phyloP scores from a whole-genome alignment of 2,113 vertebrate species.

The Rhodinocichla rosea region DNA sequence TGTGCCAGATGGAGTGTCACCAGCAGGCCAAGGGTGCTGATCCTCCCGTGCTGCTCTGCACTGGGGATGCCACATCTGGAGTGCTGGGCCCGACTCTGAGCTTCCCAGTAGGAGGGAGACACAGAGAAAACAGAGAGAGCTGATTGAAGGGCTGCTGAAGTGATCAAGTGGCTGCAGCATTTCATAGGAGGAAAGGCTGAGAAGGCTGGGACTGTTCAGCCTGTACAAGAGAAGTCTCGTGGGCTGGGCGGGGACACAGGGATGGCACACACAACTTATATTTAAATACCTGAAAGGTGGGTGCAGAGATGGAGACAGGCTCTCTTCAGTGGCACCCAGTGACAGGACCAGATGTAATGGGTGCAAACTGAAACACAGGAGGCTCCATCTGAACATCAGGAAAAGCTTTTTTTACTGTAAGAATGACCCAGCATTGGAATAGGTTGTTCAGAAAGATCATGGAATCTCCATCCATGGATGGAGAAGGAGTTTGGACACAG shows the following conservation, averaged over 20 bases:
- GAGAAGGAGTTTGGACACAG: background rate
- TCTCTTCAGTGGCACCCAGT: background rate
- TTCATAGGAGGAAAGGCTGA: background rate
- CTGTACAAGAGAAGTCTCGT: accelerated
- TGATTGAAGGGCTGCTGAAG: background rate
- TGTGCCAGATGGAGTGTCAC: accelerated
- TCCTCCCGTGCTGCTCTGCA: background rate
- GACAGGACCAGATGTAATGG: background rate
- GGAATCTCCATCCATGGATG: background rate
- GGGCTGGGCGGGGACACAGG: no score
- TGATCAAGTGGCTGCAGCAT: background rate
- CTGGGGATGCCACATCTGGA: background rate
- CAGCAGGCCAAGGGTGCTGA: background rate
- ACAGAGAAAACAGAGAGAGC: accelerated
- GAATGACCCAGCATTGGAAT: background rate
- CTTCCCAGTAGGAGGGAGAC: background rate
- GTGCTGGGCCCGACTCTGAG: background rate
- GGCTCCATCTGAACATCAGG: background rate
- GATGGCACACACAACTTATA: background rate
- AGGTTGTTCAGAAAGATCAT: background rate
- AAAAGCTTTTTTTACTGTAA: background rate
- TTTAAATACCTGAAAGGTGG: background rate
- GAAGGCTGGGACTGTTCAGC: background rate
- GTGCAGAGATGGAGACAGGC: background rate
- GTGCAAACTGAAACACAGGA: background rate